Evolutionary conservation across 2,797 vertebrate species (phyloP), one percentile per base, ranked within the genome.

Genomic region (Propithecus perrieri): DNA sequence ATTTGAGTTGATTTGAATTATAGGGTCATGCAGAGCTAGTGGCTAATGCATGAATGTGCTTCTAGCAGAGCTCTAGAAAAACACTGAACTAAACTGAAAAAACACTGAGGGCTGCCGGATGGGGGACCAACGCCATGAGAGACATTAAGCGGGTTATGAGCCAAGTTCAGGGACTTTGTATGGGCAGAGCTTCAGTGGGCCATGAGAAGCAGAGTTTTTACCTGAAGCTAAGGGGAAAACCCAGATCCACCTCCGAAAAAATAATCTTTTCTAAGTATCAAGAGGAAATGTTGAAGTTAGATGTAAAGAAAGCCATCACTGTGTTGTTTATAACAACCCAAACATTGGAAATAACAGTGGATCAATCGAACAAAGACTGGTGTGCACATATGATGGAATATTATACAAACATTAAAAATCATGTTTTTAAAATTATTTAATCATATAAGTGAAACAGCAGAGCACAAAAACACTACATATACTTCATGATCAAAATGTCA

Each of bases 51-150:
- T 50, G 85, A 85, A 69, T 48, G 48, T 48, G 28, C 72, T 65
- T 65, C 63, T 71, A 94, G 43, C 20, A 92, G 85, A 59, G 46
- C 30, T 94, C 65, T 81, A 85, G n/a, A 85, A 88, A 89, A 88
- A 71, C 35, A 57, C 43, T 43, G 35, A 83, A 57, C 18, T 71
- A 33, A 69, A 72, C 35, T 26, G 24, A 28, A 61, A 4, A 61
- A 76, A 86, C n/a, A 1, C 48, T 13, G 5, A 85, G 3, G n/a
- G n/a, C 13, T 20, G 17, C 63, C 74, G 4, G 33, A 65, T 53
- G 22, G 91, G 50, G 83, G 35, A 57, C 38, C 10, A 72, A 7
- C 17, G 63, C 41, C 30, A 12, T 2, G 4, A 15, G 41, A 35
- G 33, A n/a, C 2, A 59, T 71, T 74, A 8, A 38, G 55, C 7